These are phyloP conservation scores for Pollenia amentaria DNA, from an alignment of 2,888 invertebrate species.

Conservation along the genomic window DNA sequence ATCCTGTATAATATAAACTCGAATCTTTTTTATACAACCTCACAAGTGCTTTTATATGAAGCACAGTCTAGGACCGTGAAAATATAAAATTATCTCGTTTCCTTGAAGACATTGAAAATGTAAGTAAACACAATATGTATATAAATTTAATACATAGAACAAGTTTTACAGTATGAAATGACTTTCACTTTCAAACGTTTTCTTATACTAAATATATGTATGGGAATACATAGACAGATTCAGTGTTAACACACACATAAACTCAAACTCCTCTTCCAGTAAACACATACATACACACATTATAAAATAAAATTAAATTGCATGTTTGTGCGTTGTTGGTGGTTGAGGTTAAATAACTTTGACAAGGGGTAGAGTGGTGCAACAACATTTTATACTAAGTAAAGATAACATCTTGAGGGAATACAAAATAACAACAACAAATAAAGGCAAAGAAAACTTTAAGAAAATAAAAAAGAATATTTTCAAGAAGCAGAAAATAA, in stretches of 20 bases:
- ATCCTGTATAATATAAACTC: too few species aligned
- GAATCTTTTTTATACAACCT: background rate
- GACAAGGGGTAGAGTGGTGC: slow-evolving; percentile 35
- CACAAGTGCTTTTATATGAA: slow-evolving; percentile 33
- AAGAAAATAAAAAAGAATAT: slow-evolving; percentile 40
- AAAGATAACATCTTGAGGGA: slow-evolving; percentile 56
- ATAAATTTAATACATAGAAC: background rate
- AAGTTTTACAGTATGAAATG: background rate
- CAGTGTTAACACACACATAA: background rate
- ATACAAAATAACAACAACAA: slow-evolving; percentile 4
- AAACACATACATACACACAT: background rate
- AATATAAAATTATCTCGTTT: slow-evolving; percentile 70
- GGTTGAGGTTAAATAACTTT: slow-evolving; percentile 21
- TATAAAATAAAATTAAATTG: slow-evolving; percentile 43
- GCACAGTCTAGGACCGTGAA: slow-evolving; percentile 59
- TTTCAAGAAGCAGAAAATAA: background rate
- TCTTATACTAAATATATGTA: background rate
- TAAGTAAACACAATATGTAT: background rate
- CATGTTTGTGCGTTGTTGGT: slow-evolving; percentile 53
- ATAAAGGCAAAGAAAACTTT: background rate
- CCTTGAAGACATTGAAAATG: slow-evolving; percentile 64
- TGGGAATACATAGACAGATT: background rate
- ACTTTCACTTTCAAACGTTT: slow-evolving; percentile 67
- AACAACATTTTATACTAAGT: slow-evolving; percentile 37
- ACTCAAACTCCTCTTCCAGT: slow-evolving; percentile 9